These are phyloP conservation scores for Pseudorectes ferrugineus DNA, from an alignment of 2,113 vertebrate species.

Conservation along the genomic window DNA sequence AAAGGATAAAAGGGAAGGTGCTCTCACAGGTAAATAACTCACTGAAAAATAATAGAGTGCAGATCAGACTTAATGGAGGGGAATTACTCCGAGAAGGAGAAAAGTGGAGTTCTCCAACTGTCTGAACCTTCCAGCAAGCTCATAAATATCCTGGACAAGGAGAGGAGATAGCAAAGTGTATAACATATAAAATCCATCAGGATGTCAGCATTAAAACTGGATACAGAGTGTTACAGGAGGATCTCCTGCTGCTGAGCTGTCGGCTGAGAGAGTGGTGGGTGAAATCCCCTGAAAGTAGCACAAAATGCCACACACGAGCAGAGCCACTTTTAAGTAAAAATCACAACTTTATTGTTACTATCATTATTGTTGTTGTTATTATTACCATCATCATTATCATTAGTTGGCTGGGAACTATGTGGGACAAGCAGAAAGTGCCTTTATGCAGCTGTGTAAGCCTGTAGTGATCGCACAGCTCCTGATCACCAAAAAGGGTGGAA, in stretches of 20 bases:
- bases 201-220: background rate
- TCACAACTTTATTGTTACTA: background rate
- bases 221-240: background rate
- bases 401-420: background rate
- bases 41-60: background rate
- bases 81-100: background rate
- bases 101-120: background rate
- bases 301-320: background rate
- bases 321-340: background rate
- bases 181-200: background rate
- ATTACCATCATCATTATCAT: background rate
- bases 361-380: background rate
- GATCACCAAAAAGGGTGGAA: background rate
- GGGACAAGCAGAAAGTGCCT: background rate
- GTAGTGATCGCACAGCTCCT: background rate
- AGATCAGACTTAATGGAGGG: background rate
- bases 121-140: background rate
- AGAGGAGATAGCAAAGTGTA: background rate
- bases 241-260: background rate
- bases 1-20: background rate
- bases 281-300: background rate
- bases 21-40: background rate
- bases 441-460: background rate
- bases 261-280: rapidly evolving
- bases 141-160: background rate